A percentile compares a stretch with the other conserved stretches of the same genome.
Evolutionary conservation across 2,113 vertebrate genomes (phyloP).

Genomic region (Seriola dumerili): DNA sequence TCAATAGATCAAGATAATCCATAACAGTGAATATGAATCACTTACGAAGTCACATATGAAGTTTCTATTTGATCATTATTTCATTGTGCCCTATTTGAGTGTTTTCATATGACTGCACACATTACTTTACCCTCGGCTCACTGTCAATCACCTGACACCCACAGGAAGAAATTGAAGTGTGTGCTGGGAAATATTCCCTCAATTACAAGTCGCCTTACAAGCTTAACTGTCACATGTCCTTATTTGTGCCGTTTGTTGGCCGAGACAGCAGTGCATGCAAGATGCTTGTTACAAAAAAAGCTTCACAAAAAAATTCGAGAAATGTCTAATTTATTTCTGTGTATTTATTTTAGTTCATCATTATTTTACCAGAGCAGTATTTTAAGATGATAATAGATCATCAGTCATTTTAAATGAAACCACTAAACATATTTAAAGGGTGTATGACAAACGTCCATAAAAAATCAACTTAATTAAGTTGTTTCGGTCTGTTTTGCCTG

Average conservation of each 20-base stretch:
- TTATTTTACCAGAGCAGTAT: neutral
- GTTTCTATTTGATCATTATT: slow-evolving; percentile 59
- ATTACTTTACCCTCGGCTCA: neutral
- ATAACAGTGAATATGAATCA: slow-evolving; percentile 35
- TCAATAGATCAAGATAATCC: slow-evolving; percentile 69
- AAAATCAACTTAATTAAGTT: too few relatives aligned
- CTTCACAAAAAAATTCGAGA: neutral
- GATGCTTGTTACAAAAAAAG: neutral
- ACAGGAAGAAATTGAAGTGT: slow-evolving; percentile 4
- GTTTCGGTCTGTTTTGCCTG: too few relatives aligned
- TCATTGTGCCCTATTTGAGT: slow-evolving; percentile 58
- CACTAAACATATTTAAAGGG: too few relatives aligned
- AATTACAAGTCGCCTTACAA: slow-evolving; percentile 12
- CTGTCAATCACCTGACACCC: slow-evolving; percentile 61
- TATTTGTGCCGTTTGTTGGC: neutral
- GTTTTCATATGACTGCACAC: slow-evolving; percentile 18
- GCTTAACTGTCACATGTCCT: slow-evolving; percentile 26
- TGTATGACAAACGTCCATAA: too few relatives aligned
- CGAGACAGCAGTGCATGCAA: neutral
- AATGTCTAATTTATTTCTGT: neutral
- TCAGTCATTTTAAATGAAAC: too few relatives aligned
- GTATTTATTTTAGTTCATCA: neutral
- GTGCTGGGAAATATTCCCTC: slow-evolving; percentile 39
- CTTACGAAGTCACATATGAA: slow-evolving; percentile 31
- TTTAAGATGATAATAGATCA: too few relatives aligned